phyloP scores from a whole-genome alignment of 2,113 vertebrate genomes.

The Pampusana beccarii region DNA sequence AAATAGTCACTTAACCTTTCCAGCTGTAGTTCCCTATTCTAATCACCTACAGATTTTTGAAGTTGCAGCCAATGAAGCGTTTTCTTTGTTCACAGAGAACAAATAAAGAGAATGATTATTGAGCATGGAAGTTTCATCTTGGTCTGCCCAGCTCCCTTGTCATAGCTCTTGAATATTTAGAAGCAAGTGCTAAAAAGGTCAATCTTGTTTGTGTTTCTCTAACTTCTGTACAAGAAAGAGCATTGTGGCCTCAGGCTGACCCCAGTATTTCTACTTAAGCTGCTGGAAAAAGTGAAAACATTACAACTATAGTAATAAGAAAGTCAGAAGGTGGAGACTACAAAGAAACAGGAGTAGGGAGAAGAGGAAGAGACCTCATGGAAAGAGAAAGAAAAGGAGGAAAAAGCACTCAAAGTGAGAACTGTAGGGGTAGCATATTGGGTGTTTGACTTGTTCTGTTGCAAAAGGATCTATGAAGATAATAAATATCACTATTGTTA shows the following conservation, averaged over 20 bases:
- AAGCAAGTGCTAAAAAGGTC: background rate
- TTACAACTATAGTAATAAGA: background rate
- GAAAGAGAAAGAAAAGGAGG: background rate
- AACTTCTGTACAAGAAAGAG: background rate
- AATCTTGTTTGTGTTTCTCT: background rate
- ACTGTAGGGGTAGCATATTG: background rate
- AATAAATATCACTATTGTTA: background rate
- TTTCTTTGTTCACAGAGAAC: slow-evolving; percentile 20
- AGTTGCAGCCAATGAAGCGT: background rate
- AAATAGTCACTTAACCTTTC: background rate
- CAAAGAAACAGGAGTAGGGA: background rate
- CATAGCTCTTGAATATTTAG: background rate
- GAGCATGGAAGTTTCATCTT: background rate
- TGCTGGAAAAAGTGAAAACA: background rate
- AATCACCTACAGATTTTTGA: background rate
- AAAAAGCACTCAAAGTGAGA: background rate
- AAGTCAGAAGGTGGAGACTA: background rate
- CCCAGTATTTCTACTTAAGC: background rate
- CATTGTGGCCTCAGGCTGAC: background rate
- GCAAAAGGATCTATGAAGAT: background rate
- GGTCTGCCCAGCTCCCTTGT: background rate
- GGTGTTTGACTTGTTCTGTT: background rate
- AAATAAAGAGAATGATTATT: slow-evolving; percentile 5
- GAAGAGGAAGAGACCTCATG: background rate
- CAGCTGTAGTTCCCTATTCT: background rate